These are phyloP conservation scores for Drosophila nikananu DNA, from an alignment of 1,140 invertebrate genomes.

Conservation along the genomic window DNA sequence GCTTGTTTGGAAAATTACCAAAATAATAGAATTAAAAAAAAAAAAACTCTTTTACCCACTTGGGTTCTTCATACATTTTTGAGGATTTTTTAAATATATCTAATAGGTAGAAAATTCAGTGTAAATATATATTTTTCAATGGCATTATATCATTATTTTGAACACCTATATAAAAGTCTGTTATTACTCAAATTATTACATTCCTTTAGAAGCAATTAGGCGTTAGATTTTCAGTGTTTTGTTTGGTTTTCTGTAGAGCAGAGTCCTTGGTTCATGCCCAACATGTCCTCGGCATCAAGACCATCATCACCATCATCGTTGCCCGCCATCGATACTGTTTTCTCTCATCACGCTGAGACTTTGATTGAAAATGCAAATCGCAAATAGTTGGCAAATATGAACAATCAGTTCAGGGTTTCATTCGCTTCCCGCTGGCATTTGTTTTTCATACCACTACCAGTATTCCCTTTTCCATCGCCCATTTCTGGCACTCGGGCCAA, in stretches of 20 bases:
- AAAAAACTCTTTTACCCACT: neutral
- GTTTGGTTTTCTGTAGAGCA: neutral
- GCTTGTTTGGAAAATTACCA: neutral
- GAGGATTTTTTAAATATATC: neutral
- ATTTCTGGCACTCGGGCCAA: slow-evolving; percentile 44
- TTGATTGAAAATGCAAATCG: slow-evolving; percentile 56
- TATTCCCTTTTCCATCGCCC: neutral
- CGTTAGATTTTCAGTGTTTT: neutral
- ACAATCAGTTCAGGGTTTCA: slow-evolving; percentile 27
- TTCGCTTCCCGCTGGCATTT: neutral
- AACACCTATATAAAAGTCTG: neutral
- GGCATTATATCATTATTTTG: neutral
- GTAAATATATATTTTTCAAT: neutral
- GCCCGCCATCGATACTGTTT: slow-evolving; percentile 40
- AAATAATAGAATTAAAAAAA: neutral
- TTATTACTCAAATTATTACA: neutral
- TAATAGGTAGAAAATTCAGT: no score
- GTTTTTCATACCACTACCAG: neutral
- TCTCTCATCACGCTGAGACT: slow-evolving; percentile 3
- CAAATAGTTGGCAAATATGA: slow-evolving; percentile 37
- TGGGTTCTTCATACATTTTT: neutral
- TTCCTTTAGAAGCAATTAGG: no score
- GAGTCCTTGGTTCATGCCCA: slow-evolving; percentile 18
- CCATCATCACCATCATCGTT: slow-evolving; percentile 8
- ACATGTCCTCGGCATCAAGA: slow-evolving; percentile 14